Conservation (phyloP, 2,888 invertebrate species). For the Schizaphis graminum region DNA sequence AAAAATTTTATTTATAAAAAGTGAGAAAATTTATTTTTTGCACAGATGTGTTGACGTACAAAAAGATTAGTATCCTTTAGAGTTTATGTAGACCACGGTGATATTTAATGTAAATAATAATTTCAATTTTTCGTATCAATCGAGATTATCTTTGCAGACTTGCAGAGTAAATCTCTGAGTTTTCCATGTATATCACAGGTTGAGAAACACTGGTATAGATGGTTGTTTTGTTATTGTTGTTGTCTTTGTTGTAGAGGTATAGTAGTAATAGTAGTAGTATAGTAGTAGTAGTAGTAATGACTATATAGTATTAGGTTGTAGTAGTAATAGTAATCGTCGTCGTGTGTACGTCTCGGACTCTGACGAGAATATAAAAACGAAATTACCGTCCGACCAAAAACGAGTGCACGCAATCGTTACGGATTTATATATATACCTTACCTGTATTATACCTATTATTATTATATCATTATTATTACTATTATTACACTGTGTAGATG, state of each 20-base stretch:
- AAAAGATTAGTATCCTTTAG: too few relatives aligned
- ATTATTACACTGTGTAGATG: not conserved
- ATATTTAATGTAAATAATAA: too few relatives aligned
- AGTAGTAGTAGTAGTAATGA: not conserved
- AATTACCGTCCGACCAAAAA: conserved; percentile 24
- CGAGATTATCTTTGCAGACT: too few relatives aligned
- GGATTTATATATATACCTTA: conserved; percentile 36
- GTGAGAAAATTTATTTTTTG: too few relatives aligned
- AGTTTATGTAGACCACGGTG: too few relatives aligned
- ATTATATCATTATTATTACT: conserved; percentile 41
- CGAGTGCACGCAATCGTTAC: conserved; percentile 39
- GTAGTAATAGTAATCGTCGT: not conserved
- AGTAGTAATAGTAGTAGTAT: not conserved
- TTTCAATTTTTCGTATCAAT: too few relatives aligned
- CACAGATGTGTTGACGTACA: too few relatives aligned
- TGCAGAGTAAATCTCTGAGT: too few relatives aligned
- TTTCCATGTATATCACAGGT: too few relatives aligned
- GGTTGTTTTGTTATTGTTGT: not conserved
- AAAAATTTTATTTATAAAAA: too few relatives aligned
- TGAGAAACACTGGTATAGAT: not conserved
- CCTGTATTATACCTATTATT: conserved; percentile 20
- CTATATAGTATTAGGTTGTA: not conserved
- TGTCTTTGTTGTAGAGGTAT: not conserved
- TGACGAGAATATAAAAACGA: conserved; percentile 6
- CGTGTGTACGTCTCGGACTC: not conserved